A percentile compares a stretch with the other conserved stretches of the same genome.
phyloP scores from a whole-genome alignment of 1,140 invertebrate species.

The Drosophila nannoptera region DNA sequence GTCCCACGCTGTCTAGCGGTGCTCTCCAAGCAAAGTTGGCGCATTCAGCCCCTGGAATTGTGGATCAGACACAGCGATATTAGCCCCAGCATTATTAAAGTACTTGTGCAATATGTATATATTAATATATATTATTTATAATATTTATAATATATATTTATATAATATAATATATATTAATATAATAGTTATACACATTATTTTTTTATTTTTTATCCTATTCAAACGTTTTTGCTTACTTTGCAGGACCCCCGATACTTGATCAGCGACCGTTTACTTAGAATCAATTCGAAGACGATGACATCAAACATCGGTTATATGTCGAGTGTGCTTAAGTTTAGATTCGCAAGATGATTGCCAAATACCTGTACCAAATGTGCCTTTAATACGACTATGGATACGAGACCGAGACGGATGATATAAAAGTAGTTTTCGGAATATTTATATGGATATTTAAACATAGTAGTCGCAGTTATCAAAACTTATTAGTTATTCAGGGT shows the following conservation, averaged over 20 bases:
- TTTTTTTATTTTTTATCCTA: background rate
- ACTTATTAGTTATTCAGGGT: too few relatives aligned
- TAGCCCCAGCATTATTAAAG: conserved; percentile 19
- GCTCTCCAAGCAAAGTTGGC: conserved; percentile 61
- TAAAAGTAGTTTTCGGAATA: background rate
- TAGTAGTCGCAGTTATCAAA: too few relatives aligned
- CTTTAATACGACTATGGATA: background rate
- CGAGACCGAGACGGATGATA: background rate
- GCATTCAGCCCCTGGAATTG: conserved; percentile 49
- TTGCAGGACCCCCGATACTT: conserved; percentile 44
- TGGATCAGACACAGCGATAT: conserved; percentile 65
- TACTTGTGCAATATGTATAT: background rate
- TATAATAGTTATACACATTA: background rate
- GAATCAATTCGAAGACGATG: conserved; percentile 50
- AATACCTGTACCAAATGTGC: conserved; percentile 13
- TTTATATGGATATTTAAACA: background rate
- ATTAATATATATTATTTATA: background rate
- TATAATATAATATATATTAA: background rate
- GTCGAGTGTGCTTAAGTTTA: conserved; percentile 67
- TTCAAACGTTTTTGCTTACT: background rate
- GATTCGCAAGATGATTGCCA: conserved; percentile 45
- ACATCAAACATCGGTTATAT: conserved; percentile 37
- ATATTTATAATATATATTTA: background rate
- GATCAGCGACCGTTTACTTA: conserved; percentile 41
- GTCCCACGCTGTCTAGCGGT: conserved; percentile 50